A percentile compares a stretch with the other conserved stretches of the same genome.
Evolutionary conservation across 2,888 invertebrate species (phyloP).

Genomic region (Eupithecia subfuscata): DNA sequence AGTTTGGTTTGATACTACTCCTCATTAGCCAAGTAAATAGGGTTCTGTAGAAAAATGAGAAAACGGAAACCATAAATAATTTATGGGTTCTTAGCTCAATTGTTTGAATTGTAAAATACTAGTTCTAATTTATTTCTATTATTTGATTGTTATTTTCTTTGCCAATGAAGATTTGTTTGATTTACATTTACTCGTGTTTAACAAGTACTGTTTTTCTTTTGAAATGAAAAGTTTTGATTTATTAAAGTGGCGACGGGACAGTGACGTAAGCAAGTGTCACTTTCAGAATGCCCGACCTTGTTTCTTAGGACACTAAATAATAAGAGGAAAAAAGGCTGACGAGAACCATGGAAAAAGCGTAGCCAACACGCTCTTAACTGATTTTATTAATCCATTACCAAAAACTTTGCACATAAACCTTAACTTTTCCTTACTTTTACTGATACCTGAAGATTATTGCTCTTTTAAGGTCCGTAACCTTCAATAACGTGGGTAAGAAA

Average conservation of each 20-base stretch:
- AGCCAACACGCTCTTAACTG: neutral
- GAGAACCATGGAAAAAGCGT: neutral
- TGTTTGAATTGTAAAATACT: too few relatives aligned
- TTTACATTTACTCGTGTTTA: too few relatives aligned
- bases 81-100: too few relatives aligned
- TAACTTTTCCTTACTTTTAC: slow-evolving; percentile 20
- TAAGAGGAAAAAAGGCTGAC: neutral
- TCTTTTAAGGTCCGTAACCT: slow-evolving; percentile 5
- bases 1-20: neutral
- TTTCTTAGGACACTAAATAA: neutral
- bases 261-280: too few relatives aligned
- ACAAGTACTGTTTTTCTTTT: too few relatives aligned
- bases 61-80: neutral
- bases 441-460: slow-evolving; percentile 16
- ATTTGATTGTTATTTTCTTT: too few relatives aligned
- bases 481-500: slow-evolving; percentile 11
- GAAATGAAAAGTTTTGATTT: too few relatives aligned
- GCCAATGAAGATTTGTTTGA: too few relatives aligned
- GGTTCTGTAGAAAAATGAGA: neutral
- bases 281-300: too few relatives aligned
- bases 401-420: slow-evolving; percentile 33
- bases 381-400: slow-evolving; percentile 28
- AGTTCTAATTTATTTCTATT: too few relatives aligned
- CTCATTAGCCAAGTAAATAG: neutral
- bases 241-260: too few relatives aligned